Evolutionary conservation across 2,888 invertebrate species (phyloP).

Genomic region (Torymus auratus): DNA sequence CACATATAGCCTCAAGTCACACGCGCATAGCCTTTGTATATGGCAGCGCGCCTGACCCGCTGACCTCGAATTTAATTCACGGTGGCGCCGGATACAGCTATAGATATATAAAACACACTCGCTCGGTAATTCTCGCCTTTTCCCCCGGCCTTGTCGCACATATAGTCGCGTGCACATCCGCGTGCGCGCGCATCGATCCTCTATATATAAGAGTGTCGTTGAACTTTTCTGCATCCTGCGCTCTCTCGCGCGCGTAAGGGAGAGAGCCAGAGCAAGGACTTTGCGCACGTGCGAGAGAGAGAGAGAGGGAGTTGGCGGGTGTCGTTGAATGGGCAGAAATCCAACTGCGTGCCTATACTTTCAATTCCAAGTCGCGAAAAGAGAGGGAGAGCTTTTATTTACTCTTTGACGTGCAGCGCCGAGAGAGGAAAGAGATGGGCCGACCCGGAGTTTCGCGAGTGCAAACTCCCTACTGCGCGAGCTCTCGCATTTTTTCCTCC

Average conservation of each 20-base stretch:
- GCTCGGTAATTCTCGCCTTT: neutral
- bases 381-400: conserved; percentile 6
- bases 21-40: conserved; percentile 7
- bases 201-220: too few relatives aligned
- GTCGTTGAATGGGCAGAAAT: conserved; percentile 4
- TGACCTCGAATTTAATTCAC: conserved; percentile 44
- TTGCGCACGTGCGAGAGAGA: too few relatives aligned
- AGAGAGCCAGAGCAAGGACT: too few relatives aligned
- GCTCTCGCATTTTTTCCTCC: too few relatives aligned
- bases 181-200: conserved; percentile 6
- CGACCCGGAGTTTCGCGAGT: too few relatives aligned
- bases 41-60: conserved; percentile 25
- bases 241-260: too few relatives aligned
- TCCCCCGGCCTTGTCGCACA: conserved; percentile 27
- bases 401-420: conserved; percentile 2
- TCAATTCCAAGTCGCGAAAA: neutral
- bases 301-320: neutral
- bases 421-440: neutral
- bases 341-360: conserved; percentile 3
- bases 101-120: too few relatives aligned
- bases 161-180: neutral
- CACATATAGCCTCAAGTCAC: neutral
- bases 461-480: too few relatives aligned
- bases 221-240: too few relatives aligned
- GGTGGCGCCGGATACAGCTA: neutral